Evolutionary conservation across 2,797 vertebrate genomes (phyloP).

Genomic region (Lepilemur ruficaudatus): DNA sequence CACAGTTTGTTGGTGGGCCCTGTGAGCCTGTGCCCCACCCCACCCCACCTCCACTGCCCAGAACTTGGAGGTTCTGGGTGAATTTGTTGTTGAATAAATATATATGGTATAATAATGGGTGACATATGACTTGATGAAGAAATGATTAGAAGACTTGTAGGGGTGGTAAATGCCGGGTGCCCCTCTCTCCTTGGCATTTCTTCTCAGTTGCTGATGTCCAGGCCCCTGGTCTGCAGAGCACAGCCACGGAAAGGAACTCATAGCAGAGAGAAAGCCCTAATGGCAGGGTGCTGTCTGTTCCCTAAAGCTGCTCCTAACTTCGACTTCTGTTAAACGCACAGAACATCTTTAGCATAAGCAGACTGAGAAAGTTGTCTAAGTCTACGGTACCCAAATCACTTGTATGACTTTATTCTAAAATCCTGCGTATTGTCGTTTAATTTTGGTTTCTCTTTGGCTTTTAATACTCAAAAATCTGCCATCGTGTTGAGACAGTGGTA

Average conservation of each 20-base stretch:
- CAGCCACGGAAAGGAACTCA: not conserved
- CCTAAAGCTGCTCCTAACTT: not conserved
- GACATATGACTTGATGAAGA: not conserved
- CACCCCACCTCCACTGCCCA: not conserved
- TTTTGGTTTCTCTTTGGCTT: constrained; percentile 70
- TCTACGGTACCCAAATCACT: constrained; percentile 53
- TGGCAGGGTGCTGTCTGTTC: too few species aligned
- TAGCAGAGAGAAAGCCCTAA: not conserved
- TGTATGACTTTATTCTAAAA: constrained; percentile 71
- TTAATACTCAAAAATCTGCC: constrained; percentile 65
- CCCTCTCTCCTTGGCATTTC: not conserved
- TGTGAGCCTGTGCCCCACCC: not conserved
- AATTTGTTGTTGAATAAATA: not conserved
- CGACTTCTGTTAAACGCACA: not conserved
- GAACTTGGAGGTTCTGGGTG: not conserved
- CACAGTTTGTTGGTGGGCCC: not conserved
- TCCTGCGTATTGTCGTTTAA: not conserved
- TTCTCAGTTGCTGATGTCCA: not conserved
- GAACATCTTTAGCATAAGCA: not conserved
- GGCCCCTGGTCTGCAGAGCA: too few species aligned
- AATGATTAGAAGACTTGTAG: not conserved
- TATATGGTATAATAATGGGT: not conserved
- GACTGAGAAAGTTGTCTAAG: too few species aligned
- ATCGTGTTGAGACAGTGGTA: constrained; percentile 69
- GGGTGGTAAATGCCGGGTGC: not conserved